Evolutionary conservation across 2,888 invertebrate species (phyloP), one percentile per base, ranked within the genome.

Genomic region (Drepanosiphum platanoidis): DNA sequence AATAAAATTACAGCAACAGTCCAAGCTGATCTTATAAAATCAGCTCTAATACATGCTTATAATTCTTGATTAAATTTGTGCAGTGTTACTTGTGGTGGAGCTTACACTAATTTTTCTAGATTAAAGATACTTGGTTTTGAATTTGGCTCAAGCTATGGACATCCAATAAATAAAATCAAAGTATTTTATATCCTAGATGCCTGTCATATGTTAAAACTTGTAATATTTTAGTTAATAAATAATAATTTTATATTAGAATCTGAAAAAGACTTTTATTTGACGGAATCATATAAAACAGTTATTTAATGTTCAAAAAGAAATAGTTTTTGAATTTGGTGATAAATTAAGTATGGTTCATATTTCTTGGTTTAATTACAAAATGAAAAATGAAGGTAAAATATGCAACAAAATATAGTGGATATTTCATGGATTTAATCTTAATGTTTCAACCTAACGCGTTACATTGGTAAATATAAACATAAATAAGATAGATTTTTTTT

Each of bases 171-270:
- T 68, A 68, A 3, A 34, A 18, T 5, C 4, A 34, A 68, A 34
- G 22, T 9, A 15, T 32, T 18, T 66, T 66, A 32, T 18, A n/a
- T n/a, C n/a, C n/a, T n/a, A n/a, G n/a, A n/a, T n/a, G n/a, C n/a
- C n/a, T n/a, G n/a, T n/a, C n/a, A 34, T n/a, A 34, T 34, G 68
- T 68, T 68, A 34, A 34, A 68, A 68, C 22, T 34, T 18, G 34
- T 34, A 34, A 68, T 18, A 68, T 68, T 68, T 68, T 68, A 68
- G 34, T 34, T n/a, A n/a, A n/a, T n/a, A n/a, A n/a, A n/a, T 34
- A 34, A 68, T 68, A 68, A 68, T 34, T 68, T 22, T 68, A 5
- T 68, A 2, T 34, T 68, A 68, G 22, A 68, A 68, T 22, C 9
- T 7, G 34, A 36, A 34, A 9, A 7, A 15, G 34, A 34, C n/a